Base-by-base conservation (phyloP, 2,888 invertebrate species). In the Eupithecia dodoneata region DNA sequence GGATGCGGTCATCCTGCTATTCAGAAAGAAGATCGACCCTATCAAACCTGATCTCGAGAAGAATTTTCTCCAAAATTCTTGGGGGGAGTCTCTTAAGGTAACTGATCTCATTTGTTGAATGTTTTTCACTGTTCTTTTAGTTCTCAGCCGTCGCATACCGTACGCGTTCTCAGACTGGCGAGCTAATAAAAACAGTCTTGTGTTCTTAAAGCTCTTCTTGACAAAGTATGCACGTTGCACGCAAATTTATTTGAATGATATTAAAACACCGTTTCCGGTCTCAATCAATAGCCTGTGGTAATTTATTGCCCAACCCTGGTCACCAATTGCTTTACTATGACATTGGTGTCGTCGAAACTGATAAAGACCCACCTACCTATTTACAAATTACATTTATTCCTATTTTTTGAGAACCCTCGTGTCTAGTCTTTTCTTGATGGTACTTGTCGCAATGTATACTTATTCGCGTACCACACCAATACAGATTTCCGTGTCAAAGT, bases 11-110 rank as follows among this genome's bases (percentile, higher is more conserved):
- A 88, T 97, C 72, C 95, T 99, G 78, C 95, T 98, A 75, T 98
- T 98, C 89, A 97, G 97, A 87, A 96, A 96, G 82, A 96, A 95
- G 85, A 87, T 98, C 12, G 97, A 98, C 77, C 91, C 96, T 0
- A 96, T 97, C 0, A 96, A 96, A 81, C 96, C 96, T 1, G 98
- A 98, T 90, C 88, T 89, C 0, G 98, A 98, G 45, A 97, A 96
- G 88, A 93, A 96, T 41, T 98, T 97, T 88, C 88, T 98, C n/a
- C 92, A 95, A 13, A 96, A 98, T 6, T 98, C 98, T 0, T 99
- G 99, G 99, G 91, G 92, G 3, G 98, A 98, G 87, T 98, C 98
- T 0, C 93, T 98, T 42, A 98, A 98, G 95, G 97, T 97, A 83
- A 73, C 3, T 65, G 30, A 30, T 30, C 30, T 30, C 13, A 15